These are phyloP conservation scores for Nomada lathburiana DNA, from an alignment of 2,888 invertebrate genomes.

Conservation along the genomic window DNA sequence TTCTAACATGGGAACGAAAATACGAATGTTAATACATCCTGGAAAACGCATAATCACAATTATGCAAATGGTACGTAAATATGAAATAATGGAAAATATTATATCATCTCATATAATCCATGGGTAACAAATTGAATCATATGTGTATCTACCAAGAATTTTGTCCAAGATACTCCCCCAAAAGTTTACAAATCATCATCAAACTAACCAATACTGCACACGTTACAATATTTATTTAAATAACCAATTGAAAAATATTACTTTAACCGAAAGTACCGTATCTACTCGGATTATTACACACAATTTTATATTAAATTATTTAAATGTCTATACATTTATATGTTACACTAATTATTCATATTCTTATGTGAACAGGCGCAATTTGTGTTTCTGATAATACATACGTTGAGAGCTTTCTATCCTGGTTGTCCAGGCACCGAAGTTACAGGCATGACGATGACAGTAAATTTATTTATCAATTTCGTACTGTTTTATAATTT, in stretches of 20 bases:
- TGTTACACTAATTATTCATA: neutral
- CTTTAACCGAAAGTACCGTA: too few relatives aligned
- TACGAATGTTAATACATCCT: neutral
- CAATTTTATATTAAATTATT: too few relatives aligned
- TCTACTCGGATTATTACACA: too few relatives aligned
- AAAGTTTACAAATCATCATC: too few relatives aligned
- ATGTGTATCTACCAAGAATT: too few relatives aligned
- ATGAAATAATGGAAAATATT: neutral
- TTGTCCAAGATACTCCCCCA: too few relatives aligned
- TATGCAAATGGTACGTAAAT: constrained; percentile 87
- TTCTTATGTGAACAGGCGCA: constrained; percentile 25
- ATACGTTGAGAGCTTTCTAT: fast-evolving
- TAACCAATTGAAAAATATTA: too few relatives aligned
- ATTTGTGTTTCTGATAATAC: neutral
- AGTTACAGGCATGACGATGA: too few relatives aligned
- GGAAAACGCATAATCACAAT: constrained; percentile 86
- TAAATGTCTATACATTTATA: too few relatives aligned
- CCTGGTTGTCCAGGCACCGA: neutral
- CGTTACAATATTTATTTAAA: too few relatives aligned
- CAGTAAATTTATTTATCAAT: constrained; percentile 87
- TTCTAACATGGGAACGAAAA: constrained; percentile 85
- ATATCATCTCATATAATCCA: neutral
- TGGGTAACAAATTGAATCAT: neutral
- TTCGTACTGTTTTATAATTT: constrained; percentile 90
- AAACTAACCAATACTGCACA: too few relatives aligned